A percentile compares a stretch with the other conserved stretches of the same genome.
Conservation (phyloP, 2,797 vertebrate genomes). For the Choloepus didactylus region DNA sequence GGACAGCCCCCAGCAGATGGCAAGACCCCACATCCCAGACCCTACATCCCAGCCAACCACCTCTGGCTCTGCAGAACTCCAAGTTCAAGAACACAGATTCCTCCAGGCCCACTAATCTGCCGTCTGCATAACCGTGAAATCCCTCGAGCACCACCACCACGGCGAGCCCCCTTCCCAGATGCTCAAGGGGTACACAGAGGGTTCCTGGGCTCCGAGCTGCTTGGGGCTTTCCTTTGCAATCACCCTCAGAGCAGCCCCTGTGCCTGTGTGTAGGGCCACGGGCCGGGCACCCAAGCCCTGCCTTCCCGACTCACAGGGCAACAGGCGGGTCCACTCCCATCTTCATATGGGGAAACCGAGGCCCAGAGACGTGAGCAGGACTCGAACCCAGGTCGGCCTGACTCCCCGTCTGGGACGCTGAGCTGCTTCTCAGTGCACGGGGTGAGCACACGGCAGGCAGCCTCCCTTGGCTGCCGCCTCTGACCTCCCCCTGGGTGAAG, state of each 20-base stretch:
- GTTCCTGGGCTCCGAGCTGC: accelerated
- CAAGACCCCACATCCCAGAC: neutral
- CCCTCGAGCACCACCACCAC: too few species aligned
- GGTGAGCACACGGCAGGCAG: neutral
- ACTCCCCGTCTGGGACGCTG: neutral
- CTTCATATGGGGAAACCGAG: neutral
- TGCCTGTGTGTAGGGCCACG: accelerated
- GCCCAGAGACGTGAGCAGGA: neutral
- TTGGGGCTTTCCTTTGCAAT: neutral
- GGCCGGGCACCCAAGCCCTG: too few species aligned
- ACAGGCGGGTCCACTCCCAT: too few species aligned
- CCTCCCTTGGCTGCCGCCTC: neutral
- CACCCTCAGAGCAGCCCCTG: neutral
- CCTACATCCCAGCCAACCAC: neutral
- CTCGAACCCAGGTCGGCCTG: neutral
- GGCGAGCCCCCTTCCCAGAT: too few species aligned
- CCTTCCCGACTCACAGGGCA: neutral
- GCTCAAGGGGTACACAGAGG: neutral
- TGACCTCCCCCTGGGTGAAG: neutral
- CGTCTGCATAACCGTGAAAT: neutral
- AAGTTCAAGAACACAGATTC: neutral
- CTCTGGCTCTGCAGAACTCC: neutral
- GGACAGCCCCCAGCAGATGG: neutral
- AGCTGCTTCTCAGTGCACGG: neutral
- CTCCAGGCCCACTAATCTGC: neutral